Conservation (phyloP, 2,888 invertebrate species). For the Cantharis lateralis region DNA sequence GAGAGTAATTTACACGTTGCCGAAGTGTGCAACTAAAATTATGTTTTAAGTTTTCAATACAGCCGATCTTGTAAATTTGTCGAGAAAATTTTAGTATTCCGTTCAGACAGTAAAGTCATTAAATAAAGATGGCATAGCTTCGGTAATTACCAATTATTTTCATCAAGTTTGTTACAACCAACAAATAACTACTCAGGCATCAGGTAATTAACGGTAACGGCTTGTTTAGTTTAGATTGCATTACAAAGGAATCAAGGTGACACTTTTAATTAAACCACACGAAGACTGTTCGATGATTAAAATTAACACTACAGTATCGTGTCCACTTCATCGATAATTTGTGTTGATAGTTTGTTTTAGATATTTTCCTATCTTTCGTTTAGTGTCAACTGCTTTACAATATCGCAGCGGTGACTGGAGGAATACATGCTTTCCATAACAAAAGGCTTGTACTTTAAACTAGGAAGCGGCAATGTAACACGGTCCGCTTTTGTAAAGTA, state of each 20-base stretch:
- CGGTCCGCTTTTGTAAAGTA: background rate
- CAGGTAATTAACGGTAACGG: conserved; percentile 19
- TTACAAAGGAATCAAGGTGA: conserved; percentile 29
- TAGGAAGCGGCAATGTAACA: background rate
- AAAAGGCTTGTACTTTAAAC: conserved; percentile 18
- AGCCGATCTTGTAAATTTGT: background rate
- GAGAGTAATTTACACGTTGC: background rate
- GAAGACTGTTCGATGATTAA: background rate
- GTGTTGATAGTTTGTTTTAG: conserved; percentile 1
- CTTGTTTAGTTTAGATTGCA: conserved; percentile 15
- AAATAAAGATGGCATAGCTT: conserved; percentile 3
- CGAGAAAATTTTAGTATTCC: background rate
- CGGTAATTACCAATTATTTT: conserved; percentile 22
- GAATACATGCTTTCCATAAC: conserved; percentile 28
- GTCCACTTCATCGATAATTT: conserved; percentile 13
- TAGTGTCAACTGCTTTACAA: conserved; percentile 24
- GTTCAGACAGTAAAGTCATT: conserved; percentile 3
- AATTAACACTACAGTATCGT: conserved; percentile 11
- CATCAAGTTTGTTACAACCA: conserved; percentile 8
- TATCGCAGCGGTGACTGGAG: conserved; percentile 16
- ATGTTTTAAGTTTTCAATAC: background rate
- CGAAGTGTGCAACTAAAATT: background rate
- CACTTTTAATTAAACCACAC: conserved; percentile 27
- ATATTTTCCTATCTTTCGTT: conserved; percentile 17
- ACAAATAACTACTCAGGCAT: conserved; percentile 10